Percentiles rank a stretch among this genome's conserved stretches.
phyloP scores from a whole-genome alignment of 2,888 invertebrate genomes.

The Eristalis intricaria region DNA sequence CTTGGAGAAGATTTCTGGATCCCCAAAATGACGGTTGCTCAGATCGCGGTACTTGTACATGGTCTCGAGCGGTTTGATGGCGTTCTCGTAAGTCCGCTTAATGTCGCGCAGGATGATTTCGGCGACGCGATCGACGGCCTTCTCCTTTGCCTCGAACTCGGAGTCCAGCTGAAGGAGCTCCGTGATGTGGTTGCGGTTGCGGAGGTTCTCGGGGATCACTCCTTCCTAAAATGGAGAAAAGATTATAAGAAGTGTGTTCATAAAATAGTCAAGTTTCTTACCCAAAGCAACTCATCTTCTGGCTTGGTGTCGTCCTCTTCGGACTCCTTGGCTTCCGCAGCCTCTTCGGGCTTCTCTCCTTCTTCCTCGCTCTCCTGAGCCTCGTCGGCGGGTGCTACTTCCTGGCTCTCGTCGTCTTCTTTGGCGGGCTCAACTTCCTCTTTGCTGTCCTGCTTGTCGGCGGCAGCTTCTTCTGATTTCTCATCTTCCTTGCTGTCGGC shows the following conservation, averaged over 20 bases:
- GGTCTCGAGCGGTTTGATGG: constrained; percentile 94
- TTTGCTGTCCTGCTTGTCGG: constrained; percentile 73
- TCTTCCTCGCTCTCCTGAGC: constrained; percentile 72
- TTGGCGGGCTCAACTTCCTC: constrained; percentile 76
- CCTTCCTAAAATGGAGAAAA: constrained; percentile 83
- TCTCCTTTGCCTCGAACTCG: constrained; percentile 87
- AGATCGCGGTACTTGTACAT: constrained; percentile 95
- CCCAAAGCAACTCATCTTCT: constrained; percentile 86
- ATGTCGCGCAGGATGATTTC: constrained; percentile 91
- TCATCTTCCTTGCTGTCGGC: constrained; percentile 76
- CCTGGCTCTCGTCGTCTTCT: constrained; percentile 78
- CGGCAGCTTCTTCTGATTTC: constrained; percentile 65
- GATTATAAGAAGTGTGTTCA: neutral
- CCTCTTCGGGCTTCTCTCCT: constrained; percentile 79
- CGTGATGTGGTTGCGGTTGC: constrained; percentile 90
- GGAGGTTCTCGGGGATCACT: constrained; percentile 89
- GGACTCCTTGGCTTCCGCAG: constrained; percentile 73
- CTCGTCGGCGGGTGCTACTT: constrained; percentile 72
- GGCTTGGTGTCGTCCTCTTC: constrained; percentile 83
- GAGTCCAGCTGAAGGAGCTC: constrained; percentile 91
- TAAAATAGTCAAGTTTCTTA: constrained; percentile 74
- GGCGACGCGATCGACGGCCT: constrained; percentile 87
- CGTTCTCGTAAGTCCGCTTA: constrained; percentile 91
- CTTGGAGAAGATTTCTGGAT: constrained; percentile 97
- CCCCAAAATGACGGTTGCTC: constrained; percentile 95